A percentile compares a stretch with the other conserved stretches of the same genome.
These are phyloP conservation scores for Naso thynnoides DNA, from an alignment of 2,797 vertebrate genomes.

Conservation along the genomic window DNA sequence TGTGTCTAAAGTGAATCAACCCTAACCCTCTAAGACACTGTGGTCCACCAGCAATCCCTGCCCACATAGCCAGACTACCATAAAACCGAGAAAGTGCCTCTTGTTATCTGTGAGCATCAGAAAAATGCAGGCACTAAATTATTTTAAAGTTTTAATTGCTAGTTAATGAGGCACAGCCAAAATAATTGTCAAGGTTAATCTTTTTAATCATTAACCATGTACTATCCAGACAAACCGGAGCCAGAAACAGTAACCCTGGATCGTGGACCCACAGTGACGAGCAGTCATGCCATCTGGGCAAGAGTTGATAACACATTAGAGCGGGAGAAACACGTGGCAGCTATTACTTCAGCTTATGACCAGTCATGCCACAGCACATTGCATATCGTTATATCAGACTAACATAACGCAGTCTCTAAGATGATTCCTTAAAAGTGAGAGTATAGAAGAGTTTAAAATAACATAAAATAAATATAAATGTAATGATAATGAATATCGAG, in stretches of 20 bases:
- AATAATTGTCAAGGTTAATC: background rate
- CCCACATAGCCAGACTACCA: background rate
- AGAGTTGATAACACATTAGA: conserved; percentile 33
- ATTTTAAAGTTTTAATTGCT: background rate
- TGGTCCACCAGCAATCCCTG: too few species aligned
- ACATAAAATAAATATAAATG: too few species aligned
- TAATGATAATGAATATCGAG: too few species aligned
- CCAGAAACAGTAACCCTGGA: conserved; percentile 14
- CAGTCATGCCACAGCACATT: background rate
- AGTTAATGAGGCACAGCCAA: background rate
- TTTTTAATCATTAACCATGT: conserved; percentile 52
- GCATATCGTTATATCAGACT: background rate
- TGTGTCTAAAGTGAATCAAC: too few species aligned
- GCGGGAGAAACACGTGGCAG: background rate
- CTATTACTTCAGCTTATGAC: background rate
- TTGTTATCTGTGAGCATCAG: background rate
- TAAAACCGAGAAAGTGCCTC: background rate
- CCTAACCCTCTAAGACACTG: too few species aligned
- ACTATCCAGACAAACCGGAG: background rate
- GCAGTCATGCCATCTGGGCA: background rate
- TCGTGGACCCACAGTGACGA: background rate
- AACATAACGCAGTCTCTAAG: too few species aligned
- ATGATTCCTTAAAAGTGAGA: too few species aligned
- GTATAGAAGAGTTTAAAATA: too few species aligned
- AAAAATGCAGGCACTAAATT: background rate